Base-by-base conservation (phyloP, 2,797 vertebrate genomes). In the Neostethus bicornis region DNA sequence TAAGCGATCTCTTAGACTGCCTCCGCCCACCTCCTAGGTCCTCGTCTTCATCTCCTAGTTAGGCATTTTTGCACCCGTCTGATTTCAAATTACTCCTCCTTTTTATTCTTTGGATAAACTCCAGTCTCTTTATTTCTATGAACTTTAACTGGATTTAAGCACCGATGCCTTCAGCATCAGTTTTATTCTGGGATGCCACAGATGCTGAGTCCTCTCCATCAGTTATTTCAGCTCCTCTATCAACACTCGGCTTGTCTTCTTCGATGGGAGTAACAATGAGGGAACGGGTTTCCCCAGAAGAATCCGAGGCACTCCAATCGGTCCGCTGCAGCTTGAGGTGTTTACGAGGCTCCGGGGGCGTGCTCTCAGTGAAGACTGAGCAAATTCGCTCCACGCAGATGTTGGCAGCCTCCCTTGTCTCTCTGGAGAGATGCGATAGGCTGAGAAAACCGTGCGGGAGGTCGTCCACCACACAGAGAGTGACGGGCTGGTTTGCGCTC, bases 391-490 rank as follows among this genome's bases (percentile, higher is more conserved):
- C 91, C 35, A 89, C 92, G 46, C 95, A 96, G 57, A 94, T 75
- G 0, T 87, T 74, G 0, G 94, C 71, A 0, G 95, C 95, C 56
- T 94, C 91, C 11, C 91, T 90, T 0, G 95, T 96, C 79, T 97
- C 95, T 4, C 55, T 89, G 49, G 92, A 94, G 70, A 97, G 88
- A 39, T 94, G 85, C 0, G 93, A 94, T 58, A 97, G 91, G 86
- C 93, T 95, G 59, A 97, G 94, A 83, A 96, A 97, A 73, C 95
- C 95, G 1, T 97, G 95, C 2, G 95, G 95, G 60, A 96, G 92
- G 85, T 96, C 94, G 42, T 95, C 95, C 51, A 96, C 92, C 34
- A 96, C 91, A 24, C 90, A 91, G 51, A 96, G 84, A 2, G 92
- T 94, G 82, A 96, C 94, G 0, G 92, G 92, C 75, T 88, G 93